These are phyloP conservation scores for Drosophila diplacantha DNA, from an alignment of 2,888 invertebrate genomes.

Conservation along the genomic window DNA sequence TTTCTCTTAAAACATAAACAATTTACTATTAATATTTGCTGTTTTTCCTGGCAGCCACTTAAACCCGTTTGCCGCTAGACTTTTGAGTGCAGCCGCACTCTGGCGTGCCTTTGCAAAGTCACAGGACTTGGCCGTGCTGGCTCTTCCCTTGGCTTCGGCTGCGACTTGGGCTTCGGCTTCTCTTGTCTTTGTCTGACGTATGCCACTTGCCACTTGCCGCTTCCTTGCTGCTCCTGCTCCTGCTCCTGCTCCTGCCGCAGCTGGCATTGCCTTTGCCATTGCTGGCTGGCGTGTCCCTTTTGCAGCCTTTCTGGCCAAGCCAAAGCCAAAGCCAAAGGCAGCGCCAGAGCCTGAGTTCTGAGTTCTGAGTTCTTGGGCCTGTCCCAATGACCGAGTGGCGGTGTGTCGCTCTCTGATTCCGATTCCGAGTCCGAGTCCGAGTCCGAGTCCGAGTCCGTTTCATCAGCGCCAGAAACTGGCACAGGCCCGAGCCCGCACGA, in stretches of 20 bases:
- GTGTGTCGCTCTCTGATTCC: constrained; percentile 24
- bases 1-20: background rate
- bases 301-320: constrained; percentile 24
- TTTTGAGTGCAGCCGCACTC: constrained; percentile 23
- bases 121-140: background rate
- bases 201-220: constrained; percentile 23
- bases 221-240: constrained; percentile 3
- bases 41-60: background rate
- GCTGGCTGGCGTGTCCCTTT: constrained; percentile 25
- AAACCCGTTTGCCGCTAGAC: background rate
- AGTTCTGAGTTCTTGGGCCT: constrained; percentile 52
- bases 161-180: background rate
- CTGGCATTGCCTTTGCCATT: constrained; percentile 8
- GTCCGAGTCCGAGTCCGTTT: constrained; percentile 11
- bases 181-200: constrained; percentile 28
- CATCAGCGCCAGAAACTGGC: constrained; percentile 38
- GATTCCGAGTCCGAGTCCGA: background rate
- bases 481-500: constrained; percentile 31
- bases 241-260: constrained; percentile 1
- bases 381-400: constrained; percentile 73
- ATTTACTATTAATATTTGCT: background rate
- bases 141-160: constrained; percentile 8
- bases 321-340: background rate
- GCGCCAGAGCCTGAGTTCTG: background rate
- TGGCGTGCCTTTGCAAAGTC: constrained; percentile 9